A percentile compares a stretch with the other conserved stretches of the same genome.
phyloP scores from a whole-genome alignment of 2,113 vertebrate species.

The Pimephales promelas region DNA sequence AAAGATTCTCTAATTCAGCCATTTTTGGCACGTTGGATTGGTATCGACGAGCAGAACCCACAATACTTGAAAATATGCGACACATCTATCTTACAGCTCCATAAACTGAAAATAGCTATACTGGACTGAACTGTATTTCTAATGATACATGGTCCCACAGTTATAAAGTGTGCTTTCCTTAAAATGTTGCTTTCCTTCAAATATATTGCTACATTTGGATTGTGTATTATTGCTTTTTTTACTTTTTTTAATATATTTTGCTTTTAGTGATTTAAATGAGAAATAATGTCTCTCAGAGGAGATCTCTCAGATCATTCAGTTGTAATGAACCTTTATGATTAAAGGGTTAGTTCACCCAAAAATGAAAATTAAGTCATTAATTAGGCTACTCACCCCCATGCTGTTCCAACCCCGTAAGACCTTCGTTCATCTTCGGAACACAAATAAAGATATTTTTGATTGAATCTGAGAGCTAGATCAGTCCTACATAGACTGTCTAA shows the following conservation, averaged over 20 bases:
- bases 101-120: conserved; percentile 32
- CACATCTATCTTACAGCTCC: conserved; percentile 33
- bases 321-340: conserved; percentile 18
- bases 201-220: not conserved
- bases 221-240: not conserved
- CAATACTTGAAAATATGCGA: conserved; percentile 42
- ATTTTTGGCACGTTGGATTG: conserved; percentile 45
- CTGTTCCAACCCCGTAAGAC: too few relatives aligned
- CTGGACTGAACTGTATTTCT: conserved; percentile 11
- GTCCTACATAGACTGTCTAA: too few relatives aligned
- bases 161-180: not conserved
- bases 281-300: not conserved
- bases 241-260: not conserved
- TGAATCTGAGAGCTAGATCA: too few relatives aligned
- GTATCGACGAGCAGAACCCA: conserved; percentile 46
- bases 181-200: not conserved
- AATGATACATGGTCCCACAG: not conserved
- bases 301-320: not conserved
- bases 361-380: too few relatives aligned
- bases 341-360: too few relatives aligned
- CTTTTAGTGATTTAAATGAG: not conserved
- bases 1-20: conserved; percentile 60
- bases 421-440: too few relatives aligned
- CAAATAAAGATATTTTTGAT: too few relatives aligned
- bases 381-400: too few relatives aligned